A percentile compares a stretch with the other conserved stretches of the same genome.
Conservation (phyloP, 2,113 vertebrate species). For the Apodemus sylvaticus region DNA sequence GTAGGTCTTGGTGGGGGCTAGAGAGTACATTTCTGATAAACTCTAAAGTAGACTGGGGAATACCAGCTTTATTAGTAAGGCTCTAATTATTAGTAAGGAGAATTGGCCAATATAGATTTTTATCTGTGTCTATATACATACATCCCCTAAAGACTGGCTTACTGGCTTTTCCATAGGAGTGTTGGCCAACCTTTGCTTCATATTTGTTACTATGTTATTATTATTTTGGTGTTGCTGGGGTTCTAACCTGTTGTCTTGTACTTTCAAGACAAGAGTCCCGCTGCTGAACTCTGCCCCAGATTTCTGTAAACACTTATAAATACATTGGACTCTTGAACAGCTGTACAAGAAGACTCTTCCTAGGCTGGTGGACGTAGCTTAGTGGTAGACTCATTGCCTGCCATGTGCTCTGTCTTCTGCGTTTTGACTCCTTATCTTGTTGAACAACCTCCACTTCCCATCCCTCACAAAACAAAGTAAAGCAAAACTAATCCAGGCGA, state of each 20-base stretch:
- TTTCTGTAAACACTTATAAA: neutral
- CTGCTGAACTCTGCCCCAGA: neutral
- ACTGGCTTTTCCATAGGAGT: constrained; percentile 26
- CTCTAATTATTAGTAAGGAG: neutral
- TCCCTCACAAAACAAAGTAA: neutral
- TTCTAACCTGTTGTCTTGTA: neutral
- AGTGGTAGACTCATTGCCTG: neutral
- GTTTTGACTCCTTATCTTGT: neutral
- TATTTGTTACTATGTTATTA: neutral
- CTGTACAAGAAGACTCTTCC: constrained; percentile 13
- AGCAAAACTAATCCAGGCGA: neutral
- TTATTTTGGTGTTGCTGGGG: neutral
- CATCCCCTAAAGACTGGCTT: neutral
- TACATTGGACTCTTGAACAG: neutral
- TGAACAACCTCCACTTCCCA: neutral
- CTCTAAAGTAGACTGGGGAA: neutral
- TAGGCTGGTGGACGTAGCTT: neutral
- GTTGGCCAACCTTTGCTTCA: neutral
- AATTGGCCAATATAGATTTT: neutral
- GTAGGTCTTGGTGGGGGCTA: neutral
- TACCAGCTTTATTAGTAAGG: neutral
- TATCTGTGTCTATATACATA: neutral
- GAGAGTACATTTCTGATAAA: constrained; percentile 6
- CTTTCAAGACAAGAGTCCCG: neutral
- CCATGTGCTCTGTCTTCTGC: no score